A percentile compares a stretch with the other conserved stretches of the same genome.
Conservation (phyloP, 2,797 vertebrate species). For the Gila robusta region DNA sequence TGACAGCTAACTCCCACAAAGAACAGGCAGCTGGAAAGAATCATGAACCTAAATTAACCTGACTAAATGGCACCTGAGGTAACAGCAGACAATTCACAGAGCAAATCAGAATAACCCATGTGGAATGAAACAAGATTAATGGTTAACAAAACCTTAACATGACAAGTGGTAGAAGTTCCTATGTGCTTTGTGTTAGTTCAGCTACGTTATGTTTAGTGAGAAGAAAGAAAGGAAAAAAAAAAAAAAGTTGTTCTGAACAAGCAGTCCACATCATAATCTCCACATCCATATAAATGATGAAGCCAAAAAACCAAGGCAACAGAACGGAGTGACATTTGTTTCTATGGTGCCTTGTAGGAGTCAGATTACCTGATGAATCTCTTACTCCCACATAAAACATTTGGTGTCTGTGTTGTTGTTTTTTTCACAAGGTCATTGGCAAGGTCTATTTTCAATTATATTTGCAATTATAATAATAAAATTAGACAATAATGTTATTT, state of each 20-base stretch:
- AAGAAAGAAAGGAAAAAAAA: conserved; percentile 4
- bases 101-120: conserved; percentile 56
- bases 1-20: neutral
- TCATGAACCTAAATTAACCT: conserved; percentile 21
- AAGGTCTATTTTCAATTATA: conserved; percentile 18
- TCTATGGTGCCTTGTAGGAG: conserved; percentile 63
- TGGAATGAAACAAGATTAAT: conserved; percentile 75
- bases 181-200: conserved; percentile 72
- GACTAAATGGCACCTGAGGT: conserved; percentile 42
- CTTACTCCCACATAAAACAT: conserved; percentile 37
- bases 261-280: conserved; percentile 57
- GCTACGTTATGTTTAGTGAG: conserved; percentile 60
- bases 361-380: conserved; percentile 30
- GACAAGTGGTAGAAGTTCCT: conserved; percentile 40
- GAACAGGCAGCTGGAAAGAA: neutral
- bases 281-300: conserved; percentile 72
- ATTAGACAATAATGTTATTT: neutral
- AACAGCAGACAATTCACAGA: conserved; percentile 50
- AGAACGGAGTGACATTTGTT: conserved; percentile 68
- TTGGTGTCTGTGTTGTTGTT: neutral
- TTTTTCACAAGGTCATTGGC: conserved; percentile 10
- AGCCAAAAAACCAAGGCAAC: conserved; percentile 76
- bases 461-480: neutral
- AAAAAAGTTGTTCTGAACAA: neutral
- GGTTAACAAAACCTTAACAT: conserved; percentile 75